Evolutionary conservation across 2,888 invertebrate species (phyloP).

Genomic region (Strigamia crassipes): DNA sequence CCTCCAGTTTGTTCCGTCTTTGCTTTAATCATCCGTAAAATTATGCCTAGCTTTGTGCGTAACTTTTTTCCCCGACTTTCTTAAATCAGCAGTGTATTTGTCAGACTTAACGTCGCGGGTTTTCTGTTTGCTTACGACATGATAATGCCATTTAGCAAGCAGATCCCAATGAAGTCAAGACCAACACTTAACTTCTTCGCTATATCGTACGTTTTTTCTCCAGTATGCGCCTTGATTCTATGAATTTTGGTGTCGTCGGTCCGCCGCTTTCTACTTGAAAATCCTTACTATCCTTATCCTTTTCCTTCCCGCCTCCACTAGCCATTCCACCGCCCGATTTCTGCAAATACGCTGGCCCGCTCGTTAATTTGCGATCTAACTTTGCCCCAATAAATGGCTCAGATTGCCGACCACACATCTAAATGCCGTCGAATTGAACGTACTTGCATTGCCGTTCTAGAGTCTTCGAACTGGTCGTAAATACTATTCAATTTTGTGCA

Average conservation of each 20-base stretch:
- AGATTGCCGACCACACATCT: background rate
- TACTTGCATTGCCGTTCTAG: background rate
- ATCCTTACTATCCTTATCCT: background rate
- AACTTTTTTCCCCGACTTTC: background rate
- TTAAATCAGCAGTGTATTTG: background rate
- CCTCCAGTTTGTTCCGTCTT: background rate
- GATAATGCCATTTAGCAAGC: background rate
- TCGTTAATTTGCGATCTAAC: background rate
- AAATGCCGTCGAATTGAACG: background rate
- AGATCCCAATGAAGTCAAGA: background rate
- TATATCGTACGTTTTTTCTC: background rate
- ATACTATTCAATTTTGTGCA: background rate
- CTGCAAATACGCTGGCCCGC: background rate
- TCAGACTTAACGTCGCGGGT: background rate
- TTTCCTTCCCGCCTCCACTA: too few species aligned
- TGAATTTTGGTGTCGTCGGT: background rate
- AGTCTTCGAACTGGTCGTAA: background rate
- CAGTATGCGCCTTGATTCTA: background rate
- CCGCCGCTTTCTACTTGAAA: background rate
- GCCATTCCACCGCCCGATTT: background rate
- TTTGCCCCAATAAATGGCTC: background rate
- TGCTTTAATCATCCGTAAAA: background rate
- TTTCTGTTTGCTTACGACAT: background rate
- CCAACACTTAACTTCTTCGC: background rate
- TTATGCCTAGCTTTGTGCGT: background rate